Evolutionary conservation across 1,140 invertebrate genomes (phyloP), one percentile per base, ranked within the genome.

Genomic region (Drosophila guanche): DNA sequence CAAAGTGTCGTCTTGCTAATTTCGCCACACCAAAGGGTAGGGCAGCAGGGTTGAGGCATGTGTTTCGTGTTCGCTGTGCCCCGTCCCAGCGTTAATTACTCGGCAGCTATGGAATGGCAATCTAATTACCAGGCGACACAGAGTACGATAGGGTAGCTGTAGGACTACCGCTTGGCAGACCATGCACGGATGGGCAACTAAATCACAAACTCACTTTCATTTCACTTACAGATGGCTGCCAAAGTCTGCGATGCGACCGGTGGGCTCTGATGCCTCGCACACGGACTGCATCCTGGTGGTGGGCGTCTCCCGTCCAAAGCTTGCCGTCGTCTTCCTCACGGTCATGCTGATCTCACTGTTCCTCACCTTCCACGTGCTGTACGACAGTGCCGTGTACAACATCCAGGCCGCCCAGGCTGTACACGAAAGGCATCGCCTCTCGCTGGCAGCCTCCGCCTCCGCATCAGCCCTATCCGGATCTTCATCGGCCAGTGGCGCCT

Each of bases 311-410:
- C 94, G 95, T 91, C 95, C 95, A 67, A 96, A 95, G 90, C 94
- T 96, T 93, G 95, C 95, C 76, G 94, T 95, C 77, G 95, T 95
- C 53, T 95, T 96, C 90, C 93, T 96, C 60, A 95, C 95, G 62
- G 94, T 96, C 74, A 95, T 95, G 91, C 92, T 96, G 61, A 92
- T 96, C 53, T 96, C 95, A 10, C 93, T 96, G 42, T 96, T 96
- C 91, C 94, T 96, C 79, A 96, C 95, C 53, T 96, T 96, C 91
- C 95, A 96, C 90, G 94, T 96, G 57, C 94, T 96, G 42, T 96
- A 96, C 92, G 95, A 96, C 91, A 95, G 95, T 89, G 95, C 95
- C n/a, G 93, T 96, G 10, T 96, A 95, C 90, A 96, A 95, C 84
- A 93, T 96, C 58, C 95, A 95, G 20, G 90, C 90, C 0, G 90